Conservation (phyloP, 2,113 vertebrate species). For the Hippopotamus amphibius region DNA sequence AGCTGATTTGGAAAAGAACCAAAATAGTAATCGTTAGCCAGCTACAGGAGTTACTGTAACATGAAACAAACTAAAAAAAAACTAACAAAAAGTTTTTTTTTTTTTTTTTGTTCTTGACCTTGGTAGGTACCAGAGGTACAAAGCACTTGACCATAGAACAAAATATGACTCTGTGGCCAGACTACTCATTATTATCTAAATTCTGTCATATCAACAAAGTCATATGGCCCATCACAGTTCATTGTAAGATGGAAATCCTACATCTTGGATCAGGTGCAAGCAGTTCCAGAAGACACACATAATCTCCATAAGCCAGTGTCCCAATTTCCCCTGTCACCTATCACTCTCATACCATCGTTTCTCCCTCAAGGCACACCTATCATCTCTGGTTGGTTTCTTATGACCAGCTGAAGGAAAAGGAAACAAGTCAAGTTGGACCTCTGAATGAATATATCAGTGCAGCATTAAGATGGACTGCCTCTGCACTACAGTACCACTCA, state of each 20-base stretch:
- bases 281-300: not conserved
- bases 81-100: too few species aligned
- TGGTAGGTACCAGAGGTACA: not conserved
- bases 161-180: not conserved
- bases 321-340: not conserved
- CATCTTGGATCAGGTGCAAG: not conserved
- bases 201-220: not conserved
- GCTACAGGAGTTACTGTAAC: not conserved
- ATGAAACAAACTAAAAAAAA: not conserved
- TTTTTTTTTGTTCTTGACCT: not conserved
- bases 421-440: not conserved
- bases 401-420: not conserved
- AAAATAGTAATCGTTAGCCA: conserved; percentile 1
- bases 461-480: not conserved
- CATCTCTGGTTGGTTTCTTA: not conserved
- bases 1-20: not conserved
- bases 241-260: not conserved
- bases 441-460: not conserved
- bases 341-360: not conserved
- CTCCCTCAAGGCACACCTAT: not conserved
- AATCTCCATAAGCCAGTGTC: not conserved
- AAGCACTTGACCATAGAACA: not conserved
- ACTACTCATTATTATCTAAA: not conserved
- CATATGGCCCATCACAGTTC: not conserved
- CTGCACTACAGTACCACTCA: not conserved